These are phyloP conservation scores for Oreonectes daqikongensis DNA, from an alignment of 2,797 vertebrate species.

Conservation along the genomic window DNA sequence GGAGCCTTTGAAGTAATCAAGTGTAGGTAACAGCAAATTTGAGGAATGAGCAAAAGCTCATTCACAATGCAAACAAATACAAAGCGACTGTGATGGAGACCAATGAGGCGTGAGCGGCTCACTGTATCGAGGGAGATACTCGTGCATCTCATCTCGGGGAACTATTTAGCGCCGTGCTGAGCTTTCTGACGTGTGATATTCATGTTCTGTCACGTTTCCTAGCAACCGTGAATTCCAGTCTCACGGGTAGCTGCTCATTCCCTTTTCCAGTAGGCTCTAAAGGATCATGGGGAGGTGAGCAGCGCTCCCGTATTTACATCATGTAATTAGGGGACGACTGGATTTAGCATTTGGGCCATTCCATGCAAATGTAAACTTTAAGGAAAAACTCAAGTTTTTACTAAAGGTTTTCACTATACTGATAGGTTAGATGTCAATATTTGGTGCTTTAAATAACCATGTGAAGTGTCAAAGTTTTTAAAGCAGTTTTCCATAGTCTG, in stretches of 20 bases:
- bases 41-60: constrained; percentile 12
- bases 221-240: constrained; percentile 54
- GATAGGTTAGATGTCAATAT: no score
- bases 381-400: no score
- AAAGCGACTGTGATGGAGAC: constrained; percentile 10
- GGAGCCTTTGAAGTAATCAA: constrained; percentile 21
- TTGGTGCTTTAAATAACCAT: no score
- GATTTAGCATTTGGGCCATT: not conserved
- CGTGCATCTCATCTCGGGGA: constrained; percentile 27
- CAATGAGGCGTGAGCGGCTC: constrained; percentile 20
- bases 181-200: constrained; percentile 41
- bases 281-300: constrained; percentile 39
- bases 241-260: constrained; percentile 38
- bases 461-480: no score
- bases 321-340: constrained; percentile 30
- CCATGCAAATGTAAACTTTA: no score
- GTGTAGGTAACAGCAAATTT: constrained; percentile 16
- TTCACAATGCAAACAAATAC: constrained; percentile 39
- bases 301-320: constrained; percentile 28
- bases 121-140: constrained; percentile 36
- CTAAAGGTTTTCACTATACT: no score
- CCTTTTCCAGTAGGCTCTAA: constrained; percentile 46
- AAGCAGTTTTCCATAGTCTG: no score
- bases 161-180: constrained; percentile 35
- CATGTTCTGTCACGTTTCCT: constrained; percentile 48